Base-by-base conservation (phyloP, 2,797 vertebrate genomes). In the Parauchenoglanis punctatus region DNA sequence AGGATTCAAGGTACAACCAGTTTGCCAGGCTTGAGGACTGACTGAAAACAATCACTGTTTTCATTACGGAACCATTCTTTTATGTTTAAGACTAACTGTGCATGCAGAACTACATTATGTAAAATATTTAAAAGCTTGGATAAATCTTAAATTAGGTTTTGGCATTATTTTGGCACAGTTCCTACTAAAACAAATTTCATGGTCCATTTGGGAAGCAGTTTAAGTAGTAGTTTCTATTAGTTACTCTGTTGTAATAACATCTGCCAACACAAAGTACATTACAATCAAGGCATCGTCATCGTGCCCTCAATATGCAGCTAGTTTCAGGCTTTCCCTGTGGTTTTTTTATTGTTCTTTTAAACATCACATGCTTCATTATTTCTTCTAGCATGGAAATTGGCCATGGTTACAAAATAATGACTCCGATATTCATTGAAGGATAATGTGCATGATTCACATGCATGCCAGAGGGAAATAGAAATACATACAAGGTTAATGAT, bases 211-310 rank as follows among this genome's bases (percentile, higher is more conserved):
- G 70, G 52, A 56, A 56, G 52, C n/a, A 10, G n/a, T 31, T 31
- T 28, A 54, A 78, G 28, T 54, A 31, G 49, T 1, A 20, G 52
- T 58, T 35, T 58, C 28, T 35, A 35, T 58, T 12, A 11, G 17
- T 28, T 44, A 0, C 10, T 23, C 80, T 61, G 54, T 59, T 59
- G 18, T 23, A 76, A 68, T 89, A 88, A 90, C 85, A 85, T 44
- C 35, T 44, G 20, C n/a, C 1, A 58, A 6, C 75, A 67, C 63
- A 83, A 87, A 83, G 72, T 85, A 40, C 80, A 1, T 46, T 65
- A 65, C 15, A 17, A 13, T n/a, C 35, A 82, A 46, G 31, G 5
- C 25, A 13, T 81, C 10, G 20, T 40, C 70, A 87, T 40, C 18
- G 18, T 76, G 59, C 8, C 70, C 70, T 25, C 35, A 77, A 17